Evolutionary conservation across 2,888 invertebrate species (phyloP).

Genomic region (Buathra laborator): DNA sequence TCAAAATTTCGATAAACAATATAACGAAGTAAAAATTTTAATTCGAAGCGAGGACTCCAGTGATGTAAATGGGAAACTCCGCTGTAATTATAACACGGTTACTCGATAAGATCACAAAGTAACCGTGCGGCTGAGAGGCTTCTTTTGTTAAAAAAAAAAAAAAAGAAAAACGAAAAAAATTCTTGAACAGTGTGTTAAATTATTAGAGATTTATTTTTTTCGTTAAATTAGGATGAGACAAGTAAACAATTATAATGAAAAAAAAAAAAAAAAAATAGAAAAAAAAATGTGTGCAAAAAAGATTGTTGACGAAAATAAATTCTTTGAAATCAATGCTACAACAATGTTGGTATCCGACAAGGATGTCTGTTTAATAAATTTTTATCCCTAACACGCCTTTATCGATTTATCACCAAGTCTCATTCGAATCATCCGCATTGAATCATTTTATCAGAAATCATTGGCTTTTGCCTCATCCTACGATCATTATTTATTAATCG

Average conservation of each 20-base stretch:
- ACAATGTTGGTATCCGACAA: constrained; percentile 40
- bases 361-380: constrained; percentile 41
- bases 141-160: constrained; percentile 26
- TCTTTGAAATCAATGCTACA: constrained; percentile 57
- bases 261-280: constrained; percentile 30
- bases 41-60: constrained; percentile 68
- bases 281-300: constrained; percentile 52
- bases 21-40: constrained; percentile 29
- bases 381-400: constrained; percentile 40
- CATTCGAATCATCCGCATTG: constrained; percentile 48
- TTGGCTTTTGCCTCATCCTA: constrained; percentile 64
- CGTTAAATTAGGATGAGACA: constrained; percentile 60
- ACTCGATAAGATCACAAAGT: constrained; percentile 45
- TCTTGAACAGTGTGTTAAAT: constrained; percentile 47
- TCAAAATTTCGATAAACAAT: constrained; percentile 29
- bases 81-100: constrained; percentile 39
- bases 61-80: constrained; percentile 71
- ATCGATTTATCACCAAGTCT: constrained; percentile 14
- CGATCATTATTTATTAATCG: constrained; percentile 46
- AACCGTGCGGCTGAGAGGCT: constrained; percentile 42
- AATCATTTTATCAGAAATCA: constrained; percentile 27
- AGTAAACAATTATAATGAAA: constrained; percentile 40
- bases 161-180: constrained; percentile 31
- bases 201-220: constrained; percentile 48
- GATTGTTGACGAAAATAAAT: constrained; percentile 66